phyloP scores from a whole-genome alignment of 2,888 invertebrate genomes.

The Zygogramma bicolorata region DNA sequence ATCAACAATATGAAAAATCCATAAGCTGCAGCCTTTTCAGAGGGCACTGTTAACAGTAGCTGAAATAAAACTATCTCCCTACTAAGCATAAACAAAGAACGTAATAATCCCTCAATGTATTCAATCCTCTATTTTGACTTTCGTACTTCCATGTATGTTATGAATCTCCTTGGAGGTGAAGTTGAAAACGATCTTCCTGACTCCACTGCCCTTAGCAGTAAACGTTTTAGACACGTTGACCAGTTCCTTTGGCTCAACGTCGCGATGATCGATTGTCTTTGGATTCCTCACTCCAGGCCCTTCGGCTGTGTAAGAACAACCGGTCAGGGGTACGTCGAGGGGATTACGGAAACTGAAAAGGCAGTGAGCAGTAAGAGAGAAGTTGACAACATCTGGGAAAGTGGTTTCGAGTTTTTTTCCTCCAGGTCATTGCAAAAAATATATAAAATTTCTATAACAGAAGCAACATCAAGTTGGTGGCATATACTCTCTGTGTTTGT shows the following conservation, averaged over 20 bases:
- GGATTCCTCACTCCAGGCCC: constrained; percentile 72
- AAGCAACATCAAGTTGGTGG: too few species aligned
- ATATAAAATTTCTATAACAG: too few species aligned
- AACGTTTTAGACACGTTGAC: constrained; percentile 72
- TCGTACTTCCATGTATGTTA: constrained; percentile 77
- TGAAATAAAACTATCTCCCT: neutral
- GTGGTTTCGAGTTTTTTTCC: too few species aligned
- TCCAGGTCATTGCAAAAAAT: too few species aligned
- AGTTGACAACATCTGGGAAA: too few species aligned
- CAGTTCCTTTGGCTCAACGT: constrained; percentile 70
- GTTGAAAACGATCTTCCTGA: constrained; percentile 77
- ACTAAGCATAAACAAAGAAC: neutral
- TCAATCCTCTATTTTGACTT: constrained; percentile 69
- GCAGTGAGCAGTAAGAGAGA: too few species aligned
- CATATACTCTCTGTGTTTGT: too few species aligned
- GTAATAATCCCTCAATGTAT: neutral
- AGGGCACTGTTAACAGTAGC: too few species aligned
- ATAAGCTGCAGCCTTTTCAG: too few species aligned
- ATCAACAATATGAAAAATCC: too few species aligned
- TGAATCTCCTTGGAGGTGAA: constrained; percentile 78
- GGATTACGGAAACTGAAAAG: constrained; percentile 79
- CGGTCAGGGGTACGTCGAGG: constrained; percentile 73
- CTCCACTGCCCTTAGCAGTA: constrained; percentile 74
- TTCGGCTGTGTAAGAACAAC: constrained; percentile 78
- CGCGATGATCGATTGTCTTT: constrained; percentile 48